Evolutionary conservation across 2,888 invertebrate genomes (phyloP).

Genomic region (Drosophila anomalipes): DNA sequence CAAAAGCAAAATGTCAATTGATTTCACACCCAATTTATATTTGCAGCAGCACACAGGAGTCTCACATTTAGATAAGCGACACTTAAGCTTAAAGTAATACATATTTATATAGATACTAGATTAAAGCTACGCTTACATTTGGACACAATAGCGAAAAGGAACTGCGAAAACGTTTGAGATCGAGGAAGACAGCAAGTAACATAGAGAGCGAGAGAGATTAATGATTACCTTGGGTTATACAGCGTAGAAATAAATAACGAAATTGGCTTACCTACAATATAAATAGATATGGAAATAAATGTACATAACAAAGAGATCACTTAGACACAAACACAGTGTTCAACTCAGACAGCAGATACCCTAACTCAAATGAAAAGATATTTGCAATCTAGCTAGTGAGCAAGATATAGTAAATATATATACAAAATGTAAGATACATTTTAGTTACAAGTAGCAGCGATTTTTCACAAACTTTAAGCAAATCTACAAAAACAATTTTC

Average conservation of each 20-base stretch:
- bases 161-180: neutral
- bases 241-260: neutral
- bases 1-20: constrained; percentile 28
- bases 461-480: neutral
- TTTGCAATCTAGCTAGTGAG: too few relatives aligned
- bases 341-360: neutral
- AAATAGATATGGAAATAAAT: neutral
- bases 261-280: neutral
- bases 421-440: too few relatives aligned
- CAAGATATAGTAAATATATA: neutral
- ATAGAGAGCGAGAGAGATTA: neutral
- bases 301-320: neutral
- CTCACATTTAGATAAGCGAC: neutral
- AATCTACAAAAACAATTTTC: neutral
- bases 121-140: neutral
- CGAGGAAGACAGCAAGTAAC: neutral
- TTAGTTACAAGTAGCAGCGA: neutral
- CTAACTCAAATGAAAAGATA: neutral
- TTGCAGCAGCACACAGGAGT: neutral
- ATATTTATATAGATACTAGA: neutral
- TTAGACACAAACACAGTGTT: neutral
- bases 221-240: neutral
- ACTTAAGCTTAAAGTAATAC: neutral
- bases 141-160: neutral
- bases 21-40: constrained; percentile 37